Conservation (phyloP, 2,113 vertebrate species). For the Rhinichthys klamathensis region DNA sequence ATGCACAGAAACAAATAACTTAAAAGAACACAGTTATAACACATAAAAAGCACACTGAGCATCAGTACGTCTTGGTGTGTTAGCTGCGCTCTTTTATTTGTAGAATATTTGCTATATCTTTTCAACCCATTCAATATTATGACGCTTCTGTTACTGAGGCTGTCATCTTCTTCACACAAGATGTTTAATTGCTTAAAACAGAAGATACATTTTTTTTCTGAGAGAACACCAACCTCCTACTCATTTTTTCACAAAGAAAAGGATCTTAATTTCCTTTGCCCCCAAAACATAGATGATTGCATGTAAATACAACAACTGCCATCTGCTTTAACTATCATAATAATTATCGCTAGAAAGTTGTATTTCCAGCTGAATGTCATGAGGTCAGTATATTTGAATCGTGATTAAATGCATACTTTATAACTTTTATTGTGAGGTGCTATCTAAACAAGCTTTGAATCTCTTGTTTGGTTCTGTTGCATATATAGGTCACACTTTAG, state of each 20-base stretch:
- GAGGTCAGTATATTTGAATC: slow-evolving; percentile 18
- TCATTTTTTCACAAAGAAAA: slow-evolving; percentile 28
- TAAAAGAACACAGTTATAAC: neutral
- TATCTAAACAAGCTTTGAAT: slow-evolving; percentile 5
- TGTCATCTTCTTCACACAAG: neutral
- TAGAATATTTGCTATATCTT: neutral
- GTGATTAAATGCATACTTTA: neutral
- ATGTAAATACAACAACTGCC: slow-evolving; percentile 24
- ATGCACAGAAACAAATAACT: neutral
- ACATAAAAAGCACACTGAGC: neutral
- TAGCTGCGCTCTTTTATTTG: slow-evolving; percentile 6
- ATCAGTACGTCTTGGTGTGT: neutral
- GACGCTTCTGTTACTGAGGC: neutral
- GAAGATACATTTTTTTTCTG: neutral
- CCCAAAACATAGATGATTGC: slow-evolving; percentile 24
- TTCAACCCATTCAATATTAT: neutral
- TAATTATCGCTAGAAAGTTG: slow-evolving; percentile 13
- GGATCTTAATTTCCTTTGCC: neutral
- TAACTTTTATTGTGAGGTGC: neutral
- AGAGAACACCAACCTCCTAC: slow-evolving; percentile 18
- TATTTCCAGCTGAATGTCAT: slow-evolving; percentile 30
- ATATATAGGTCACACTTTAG: neutral
- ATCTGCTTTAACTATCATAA: slow-evolving; percentile 38
- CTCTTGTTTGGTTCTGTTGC: neutral
- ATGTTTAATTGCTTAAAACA: neutral